Evolutionary conservation across 2,113 vertebrate species (phyloP), one percentile per base, ranked within the genome.

Genomic region (Atlantisia rogersi): DNA sequence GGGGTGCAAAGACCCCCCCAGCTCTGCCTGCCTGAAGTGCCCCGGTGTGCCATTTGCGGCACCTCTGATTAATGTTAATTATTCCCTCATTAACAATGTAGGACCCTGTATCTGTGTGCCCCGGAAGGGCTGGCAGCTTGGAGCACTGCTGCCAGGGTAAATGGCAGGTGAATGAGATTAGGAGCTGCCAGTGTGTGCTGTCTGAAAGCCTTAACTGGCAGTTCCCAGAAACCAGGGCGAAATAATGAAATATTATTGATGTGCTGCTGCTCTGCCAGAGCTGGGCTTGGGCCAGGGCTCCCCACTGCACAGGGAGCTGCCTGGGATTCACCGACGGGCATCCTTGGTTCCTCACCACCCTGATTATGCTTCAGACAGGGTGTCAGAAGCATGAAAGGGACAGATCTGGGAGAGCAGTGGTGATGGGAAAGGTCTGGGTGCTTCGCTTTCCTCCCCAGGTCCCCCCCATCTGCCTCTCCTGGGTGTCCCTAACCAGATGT

Each of bases 111-210:
- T 86, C 62, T 65, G 17, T 11, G 44, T 6, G 0, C 17, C 68
- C 80, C 1, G 16, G 90, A 44, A 26, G 9, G 21, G 46, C 69
- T 52, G 70, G 42, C 11, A 5, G 69, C 78, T 77, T 73, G 4
- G 0, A 55, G 71, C 74, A 79, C 46, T 19, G 46, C 80, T 92
- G 67, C 42, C 17, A 12, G 44, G 60, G 29, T 62, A 63, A 92
- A 84, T 74, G 69, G 84, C 46, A 50, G 25, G 89, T 58, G 95
- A 91, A 92, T 92, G 63, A 84, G 74, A 95, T 94, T 86, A 95
- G 86, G 83, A 52, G 88, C 75, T n/a, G 28, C 29, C 81, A 91
- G 53, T 0, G 46, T 62, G 68, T 2, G 1, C 78, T 1, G 1
- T 52, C 56, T 52, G 1, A 67, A 78, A 86, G 74, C 64, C 42